Conservation (phyloP, 2,113 vertebrate species). For the Furnarius figulus region DNA sequence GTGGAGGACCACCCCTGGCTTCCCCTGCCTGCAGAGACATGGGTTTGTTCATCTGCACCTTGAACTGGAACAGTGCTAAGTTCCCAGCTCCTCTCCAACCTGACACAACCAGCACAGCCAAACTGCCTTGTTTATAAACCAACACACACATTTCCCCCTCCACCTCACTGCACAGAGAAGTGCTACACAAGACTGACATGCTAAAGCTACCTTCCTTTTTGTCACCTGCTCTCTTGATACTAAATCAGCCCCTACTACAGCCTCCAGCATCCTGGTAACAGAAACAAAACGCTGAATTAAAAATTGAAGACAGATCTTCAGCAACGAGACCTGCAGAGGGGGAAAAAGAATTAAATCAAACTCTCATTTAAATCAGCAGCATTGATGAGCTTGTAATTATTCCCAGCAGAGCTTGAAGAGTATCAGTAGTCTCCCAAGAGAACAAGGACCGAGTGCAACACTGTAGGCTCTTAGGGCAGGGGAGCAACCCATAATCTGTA, state of each 20-base stretch:
- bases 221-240: background rate
- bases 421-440: background rate
- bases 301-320: background rate
- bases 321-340: background rate
- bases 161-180: background rate
- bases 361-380: background rate
- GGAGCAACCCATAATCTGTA: background rate
- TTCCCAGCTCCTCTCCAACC: background rate
- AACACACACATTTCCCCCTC: background rate
- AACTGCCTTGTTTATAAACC: background rate
- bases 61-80: background rate
- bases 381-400: background rate
- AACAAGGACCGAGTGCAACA: accelerated
- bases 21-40: background rate
- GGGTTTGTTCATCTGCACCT: background rate
- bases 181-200: background rate
- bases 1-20: background rate
- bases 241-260: background rate
- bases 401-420: background rate
- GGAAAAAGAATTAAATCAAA: background rate
- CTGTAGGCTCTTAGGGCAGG: background rate
- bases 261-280: constrained; percentile 2
- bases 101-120: background rate
- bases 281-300: background rate
- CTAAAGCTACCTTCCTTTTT: background rate